These are phyloP conservation scores for Drosophila varians DNA, from an alignment of 1,140 invertebrate genomes.

Conservation along the genomic window DNA sequence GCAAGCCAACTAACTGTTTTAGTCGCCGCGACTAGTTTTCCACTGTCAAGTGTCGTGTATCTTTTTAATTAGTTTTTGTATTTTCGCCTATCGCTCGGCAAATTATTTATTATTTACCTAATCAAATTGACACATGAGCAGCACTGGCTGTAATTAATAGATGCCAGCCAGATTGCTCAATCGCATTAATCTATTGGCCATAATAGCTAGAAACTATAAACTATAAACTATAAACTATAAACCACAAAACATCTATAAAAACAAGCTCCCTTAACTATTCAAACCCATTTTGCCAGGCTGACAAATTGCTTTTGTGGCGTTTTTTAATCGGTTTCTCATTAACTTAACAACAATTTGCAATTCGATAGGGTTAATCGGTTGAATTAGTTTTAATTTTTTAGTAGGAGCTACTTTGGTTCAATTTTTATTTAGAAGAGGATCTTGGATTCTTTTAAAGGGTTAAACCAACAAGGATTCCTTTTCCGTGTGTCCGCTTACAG, in stretches of 20 bases:
- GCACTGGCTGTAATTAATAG: slow-evolving; percentile 43
- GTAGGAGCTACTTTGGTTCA: too few species aligned
- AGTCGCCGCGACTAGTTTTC: slow-evolving; percentile 39
- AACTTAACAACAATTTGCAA: slow-evolving; percentile 56
- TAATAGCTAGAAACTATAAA: slow-evolving; percentile 13
- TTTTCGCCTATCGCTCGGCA: slow-evolving; percentile 34
- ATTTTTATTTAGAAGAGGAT: too few species aligned
- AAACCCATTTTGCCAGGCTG: slow-evolving; percentile 1
- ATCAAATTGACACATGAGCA: slow-evolving; percentile 73
- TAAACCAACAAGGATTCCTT: too few species aligned
- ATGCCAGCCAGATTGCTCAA: slow-evolving; percentile 38
- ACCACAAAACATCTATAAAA: not conserved
- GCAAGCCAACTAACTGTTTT: slow-evolving; percentile 35
- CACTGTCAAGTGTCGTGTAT: slow-evolving; percentile 8
- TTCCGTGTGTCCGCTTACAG: too few species aligned
- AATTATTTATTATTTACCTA: slow-evolving; percentile 65
- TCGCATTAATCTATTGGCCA: slow-evolving; percentile 24
- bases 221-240: not conserved
- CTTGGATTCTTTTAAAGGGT: too few species aligned
- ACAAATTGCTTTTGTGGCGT: slow-evolving; percentile 20
- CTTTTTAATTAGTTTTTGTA: slow-evolving; percentile 43
- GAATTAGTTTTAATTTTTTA: too few species aligned
- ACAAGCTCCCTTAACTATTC: not conserved
- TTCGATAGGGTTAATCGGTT: slow-evolving; percentile 21
- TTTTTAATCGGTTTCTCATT: slow-evolving; percentile 41